Conservation (phyloP, 2,113 vertebrate genomes). For the Rhea pennata region DNA sequence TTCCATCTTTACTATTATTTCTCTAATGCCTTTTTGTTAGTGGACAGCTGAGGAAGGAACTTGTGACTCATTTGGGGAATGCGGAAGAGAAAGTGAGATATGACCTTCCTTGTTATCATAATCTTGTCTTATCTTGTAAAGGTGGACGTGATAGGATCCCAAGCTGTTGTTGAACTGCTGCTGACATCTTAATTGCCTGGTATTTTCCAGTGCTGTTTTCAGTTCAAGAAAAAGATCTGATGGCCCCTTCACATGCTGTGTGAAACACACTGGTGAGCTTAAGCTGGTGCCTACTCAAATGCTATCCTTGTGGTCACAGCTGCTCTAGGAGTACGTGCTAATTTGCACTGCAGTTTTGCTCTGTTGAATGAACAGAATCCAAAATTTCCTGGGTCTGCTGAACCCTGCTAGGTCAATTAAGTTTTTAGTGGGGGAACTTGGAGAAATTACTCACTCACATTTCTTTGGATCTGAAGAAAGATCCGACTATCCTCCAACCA, state of each 20-base stretch:
- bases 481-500: background rate
- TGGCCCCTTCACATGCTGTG: rapidly evolving
- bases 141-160: background rate
- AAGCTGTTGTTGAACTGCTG: background rate
- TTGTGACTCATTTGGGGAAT: background rate
- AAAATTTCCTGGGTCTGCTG: background rate
- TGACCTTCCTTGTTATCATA: background rate
- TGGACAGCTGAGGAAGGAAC: background rate
- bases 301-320: background rate
- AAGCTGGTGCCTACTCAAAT: background rate
- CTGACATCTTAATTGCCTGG: background rate
- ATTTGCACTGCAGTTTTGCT: background rate
- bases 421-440: rapidly evolving
- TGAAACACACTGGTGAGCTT: background rate
- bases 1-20: background rate
- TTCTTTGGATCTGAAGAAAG: background rate
- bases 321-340: rapidly evolving
- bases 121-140: background rate
- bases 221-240: background rate
- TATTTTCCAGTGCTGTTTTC: background rate
- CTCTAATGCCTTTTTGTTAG: background rate
- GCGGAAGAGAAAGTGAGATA: background rate
- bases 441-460: background rate
- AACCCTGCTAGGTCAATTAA: rapidly evolving
- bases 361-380: background rate